Evolutionary conservation across 2,113 vertebrate species (phyloP).

Genomic region (Pungitius pungitius): DNA sequence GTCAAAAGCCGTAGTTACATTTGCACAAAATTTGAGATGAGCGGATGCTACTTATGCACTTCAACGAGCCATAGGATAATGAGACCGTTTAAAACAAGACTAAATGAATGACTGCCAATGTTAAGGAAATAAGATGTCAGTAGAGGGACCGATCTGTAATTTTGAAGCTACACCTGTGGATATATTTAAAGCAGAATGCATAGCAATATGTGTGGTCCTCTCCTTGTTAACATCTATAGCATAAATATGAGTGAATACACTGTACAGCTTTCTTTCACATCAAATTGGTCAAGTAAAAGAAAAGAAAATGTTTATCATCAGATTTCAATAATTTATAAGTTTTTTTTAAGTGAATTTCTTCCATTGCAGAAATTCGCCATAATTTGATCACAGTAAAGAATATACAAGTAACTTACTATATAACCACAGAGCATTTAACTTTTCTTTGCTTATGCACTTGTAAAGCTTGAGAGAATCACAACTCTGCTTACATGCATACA

Average conservation of each 20-base stretch:
- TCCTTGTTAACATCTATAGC: conserved; percentile 57
- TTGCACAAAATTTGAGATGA: not conserved
- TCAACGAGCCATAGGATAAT: not conserved
- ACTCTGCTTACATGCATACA: conserved; percentile 41
- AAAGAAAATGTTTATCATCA: conserved; percentile 57
- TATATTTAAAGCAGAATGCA: conserved; percentile 55
- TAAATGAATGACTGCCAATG: not conserved
- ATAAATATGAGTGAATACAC: conserved; percentile 75
- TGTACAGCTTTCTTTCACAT: conserved; percentile 68
- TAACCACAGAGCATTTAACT: conserved; percentile 56
- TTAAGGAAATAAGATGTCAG: conserved; percentile 11
- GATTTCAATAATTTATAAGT: conserved; percentile 68
- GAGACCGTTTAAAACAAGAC: not conserved
- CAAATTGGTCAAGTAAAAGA: conserved; percentile 67
- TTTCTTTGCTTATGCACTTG: conserved; percentile 49
- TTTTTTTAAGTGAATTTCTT: conserved; percentile 51
- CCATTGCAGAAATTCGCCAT: conserved; percentile 46
- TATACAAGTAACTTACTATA: conserved; percentile 66
- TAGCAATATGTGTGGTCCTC: conserved; percentile 70
- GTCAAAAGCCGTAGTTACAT: conserved; percentile 8
- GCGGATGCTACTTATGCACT: conserved; percentile 21
- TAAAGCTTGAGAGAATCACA: conserved; percentile 55
- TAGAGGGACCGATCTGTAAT: not conserved
- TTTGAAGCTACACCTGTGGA: conserved; percentile 13
- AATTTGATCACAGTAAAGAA: conserved; percentile 62